phyloP scores from a whole-genome alignment of 30 jellyfish, hydroid and myxozoan genomes.

The Cassiopea xamachana region DNA sequence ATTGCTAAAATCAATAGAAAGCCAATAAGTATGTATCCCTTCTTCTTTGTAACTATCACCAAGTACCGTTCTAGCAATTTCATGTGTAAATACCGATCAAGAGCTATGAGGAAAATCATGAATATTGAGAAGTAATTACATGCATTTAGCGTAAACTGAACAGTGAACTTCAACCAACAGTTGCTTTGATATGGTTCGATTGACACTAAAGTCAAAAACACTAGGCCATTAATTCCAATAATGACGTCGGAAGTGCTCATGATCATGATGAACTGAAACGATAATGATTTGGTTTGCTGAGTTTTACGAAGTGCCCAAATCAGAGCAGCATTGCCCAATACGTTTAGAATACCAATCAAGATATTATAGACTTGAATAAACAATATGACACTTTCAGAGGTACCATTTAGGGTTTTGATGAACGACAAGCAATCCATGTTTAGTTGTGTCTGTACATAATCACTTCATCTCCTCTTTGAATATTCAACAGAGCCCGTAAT shows the following conservation, averaged over 20 bases:
- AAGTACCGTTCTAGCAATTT: background rate
- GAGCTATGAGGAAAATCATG: background rate
- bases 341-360: background rate
- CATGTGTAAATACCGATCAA: slow-evolving; percentile 4
- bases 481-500: no score
- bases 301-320: background rate
- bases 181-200: background rate
- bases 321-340: background rate
- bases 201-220: background rate
- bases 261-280: background rate
- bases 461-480: no score
- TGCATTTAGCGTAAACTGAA: background rate
- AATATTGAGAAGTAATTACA: background rate
- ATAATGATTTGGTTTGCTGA: background rate
- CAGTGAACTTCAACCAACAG: background rate
- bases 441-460: no score
- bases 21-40: background rate
- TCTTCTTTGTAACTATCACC: background rate
- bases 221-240: background rate
- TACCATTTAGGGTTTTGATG: no score
- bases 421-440: background rate
- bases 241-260: background rate
- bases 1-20: background rate
- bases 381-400: background rate
- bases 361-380: background rate